Base-by-base conservation (phyloP, 1,140 invertebrate species). In the Anthonomus grandis region DNA sequence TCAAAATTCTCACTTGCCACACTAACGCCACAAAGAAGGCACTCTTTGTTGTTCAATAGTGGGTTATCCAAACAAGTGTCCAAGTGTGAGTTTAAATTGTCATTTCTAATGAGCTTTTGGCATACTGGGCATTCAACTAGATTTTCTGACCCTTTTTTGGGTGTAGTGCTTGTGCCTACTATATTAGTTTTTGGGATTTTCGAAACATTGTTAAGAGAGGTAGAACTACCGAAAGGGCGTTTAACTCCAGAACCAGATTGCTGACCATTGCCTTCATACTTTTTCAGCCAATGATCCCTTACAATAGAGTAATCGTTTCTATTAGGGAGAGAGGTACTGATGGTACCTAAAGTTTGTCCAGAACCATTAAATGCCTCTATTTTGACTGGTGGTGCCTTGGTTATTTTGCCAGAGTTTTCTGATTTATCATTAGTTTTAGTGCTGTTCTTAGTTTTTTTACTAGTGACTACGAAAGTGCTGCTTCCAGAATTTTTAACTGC, bases 121-220 rank as follows among this genome's bases (percentile, higher is more conserved):
- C 86, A 88, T 42, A 83, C 79, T 15, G 85, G 81, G 73, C 86
- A 89, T 17, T 53, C 51, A 18, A 62, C 57, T n/a, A n/a, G n/a
- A n/a, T n/a, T n/a, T n/a, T n/a, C n/a, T n/a, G n/a, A n/a, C n/a
- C n/a, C n/a, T n/a, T n/a, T 31, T 44, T 31, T 60, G 18, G 4
- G 15, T 34, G 36, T 46, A 8, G 15, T 57, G 36, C 45, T 49
- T 48, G 17, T 21, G 8, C 44, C 36, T 25, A 56, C 25, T 56
- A 57, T 36, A 31, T 27, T 34, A n/a, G n/a, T n/a, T n/a, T n/a
- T n/a, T n/a, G n/a, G n/a, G n/a, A 47, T 46, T 57, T 63, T 59
- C 64, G 58, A 63, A 50, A 46, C 45, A 50, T 52, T 62, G 34
- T 53, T 34, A 47, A 17, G 34, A 51, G 22, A 59, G 44, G 27